A percentile compares a stretch with the other conserved stretches of the same genome.
Evolutionary conservation across 2,113 vertebrate genomes (phyloP).

Genomic region (Syrmaticus mikado): DNA sequence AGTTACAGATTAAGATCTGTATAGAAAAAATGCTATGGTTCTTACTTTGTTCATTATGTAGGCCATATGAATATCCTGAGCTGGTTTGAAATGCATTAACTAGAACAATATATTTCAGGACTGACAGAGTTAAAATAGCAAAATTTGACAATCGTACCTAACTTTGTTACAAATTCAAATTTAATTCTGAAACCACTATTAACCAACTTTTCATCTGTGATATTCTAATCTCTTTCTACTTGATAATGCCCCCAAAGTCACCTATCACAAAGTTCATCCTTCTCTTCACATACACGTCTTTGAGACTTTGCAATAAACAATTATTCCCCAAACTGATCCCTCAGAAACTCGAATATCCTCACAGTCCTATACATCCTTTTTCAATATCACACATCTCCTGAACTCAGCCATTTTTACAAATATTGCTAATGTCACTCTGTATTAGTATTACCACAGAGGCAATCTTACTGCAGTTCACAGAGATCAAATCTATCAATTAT

Average conservation of each 20-base stretch:
- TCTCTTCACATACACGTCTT: neutral
- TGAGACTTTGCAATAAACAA: neutral
- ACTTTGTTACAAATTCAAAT: neutral
- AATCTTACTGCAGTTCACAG: neutral
- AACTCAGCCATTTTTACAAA: neutral
- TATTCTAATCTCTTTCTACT: neutral
- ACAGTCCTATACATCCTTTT: neutral
- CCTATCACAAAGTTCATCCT: neutral
- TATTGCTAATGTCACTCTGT: neutral
- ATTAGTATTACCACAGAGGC: neutral
- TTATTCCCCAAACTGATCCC: neutral
- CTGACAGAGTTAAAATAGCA: neutral
- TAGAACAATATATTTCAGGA: neutral
- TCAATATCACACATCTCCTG: neutral
- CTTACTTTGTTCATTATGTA: neutral
- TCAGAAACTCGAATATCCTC: neutral
- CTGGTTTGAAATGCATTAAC: neutral
- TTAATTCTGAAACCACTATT: neutral
- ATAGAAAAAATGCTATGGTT: neutral
- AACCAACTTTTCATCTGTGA: neutral
- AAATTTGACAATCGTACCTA: neutral
- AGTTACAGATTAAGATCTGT: neutral
- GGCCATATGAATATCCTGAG: neutral
- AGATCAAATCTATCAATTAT: neutral
- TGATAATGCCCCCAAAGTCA: neutral